A percentile compares a stretch with the other conserved stretches of the same genome.
phyloP scores from a whole-genome alignment of 2,797 vertebrate species.

The Protosalanx chinensis region DNA sequence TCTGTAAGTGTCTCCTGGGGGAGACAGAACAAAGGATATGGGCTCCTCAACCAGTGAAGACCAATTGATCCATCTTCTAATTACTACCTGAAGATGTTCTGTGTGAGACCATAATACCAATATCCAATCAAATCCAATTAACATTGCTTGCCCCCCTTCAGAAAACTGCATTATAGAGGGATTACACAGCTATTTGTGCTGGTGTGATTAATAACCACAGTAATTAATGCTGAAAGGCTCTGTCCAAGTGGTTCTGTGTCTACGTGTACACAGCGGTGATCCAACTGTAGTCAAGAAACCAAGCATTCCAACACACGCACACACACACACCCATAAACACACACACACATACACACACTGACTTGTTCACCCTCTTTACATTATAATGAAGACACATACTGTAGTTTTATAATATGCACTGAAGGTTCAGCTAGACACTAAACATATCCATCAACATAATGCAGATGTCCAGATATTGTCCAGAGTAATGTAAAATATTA shows the following conservation, averaged over 20 bases:
- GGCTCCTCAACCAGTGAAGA: conserved; percentile 41
- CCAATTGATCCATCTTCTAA: conserved; percentile 72
- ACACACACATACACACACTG: background rate
- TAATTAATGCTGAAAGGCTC: conserved; percentile 81
- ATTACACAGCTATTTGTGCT: conserved; percentile 74
- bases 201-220: conserved; percentile 77
- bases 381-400: background rate
- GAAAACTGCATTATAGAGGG: conserved; percentile 75
- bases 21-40: conserved; percentile 20
- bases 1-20: conserved; percentile 6
- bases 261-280: conserved; percentile 61
- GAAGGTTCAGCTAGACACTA: conserved; percentile 25
- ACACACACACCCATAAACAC: conserved; percentile 5
- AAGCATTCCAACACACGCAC: conserved; percentile 26
- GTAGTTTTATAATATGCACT: conserved; percentile 4
- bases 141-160: conserved; percentile 64
- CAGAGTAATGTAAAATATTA: too few relatives aligned
- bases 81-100: conserved; percentile 77
- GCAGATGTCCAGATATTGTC: too few relatives aligned
- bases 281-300: conserved; percentile 57
- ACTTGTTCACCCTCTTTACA: background rate
- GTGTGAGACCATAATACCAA: conserved; percentile 72
- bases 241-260: conserved; percentile 66
- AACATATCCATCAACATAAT: conserved; percentile 49
- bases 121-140: conserved; percentile 79